Percentiles rank a stretch among this genome's conserved stretches.
phyloP scores from a whole-genome alignment of 2,888 invertebrate species.

The Chironomus riparius region DNA sequence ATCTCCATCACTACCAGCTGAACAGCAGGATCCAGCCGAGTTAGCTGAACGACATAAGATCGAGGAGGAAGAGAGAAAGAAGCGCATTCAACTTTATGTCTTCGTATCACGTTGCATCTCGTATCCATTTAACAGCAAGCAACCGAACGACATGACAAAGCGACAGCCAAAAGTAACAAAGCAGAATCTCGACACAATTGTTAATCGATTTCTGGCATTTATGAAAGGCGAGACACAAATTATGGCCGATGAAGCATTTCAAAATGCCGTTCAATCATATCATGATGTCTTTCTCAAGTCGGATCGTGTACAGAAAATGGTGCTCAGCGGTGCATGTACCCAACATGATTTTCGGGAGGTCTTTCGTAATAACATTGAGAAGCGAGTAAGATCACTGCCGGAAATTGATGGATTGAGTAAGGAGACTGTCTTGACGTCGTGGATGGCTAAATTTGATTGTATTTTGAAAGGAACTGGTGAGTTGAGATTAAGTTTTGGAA shows the following conservation, averaged over 20 bases:
- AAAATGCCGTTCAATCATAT: constrained; percentile 95
- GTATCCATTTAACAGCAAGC: constrained; percentile 99
- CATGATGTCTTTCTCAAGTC: constrained; percentile 94
- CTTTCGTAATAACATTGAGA: constrained; percentile 95
- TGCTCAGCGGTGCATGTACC: constrained; percentile 94
- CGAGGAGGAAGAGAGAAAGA: constrained; percentile 92
- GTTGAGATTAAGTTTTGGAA: constrained; percentile 32
- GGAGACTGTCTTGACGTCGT: constrained; percentile 96
- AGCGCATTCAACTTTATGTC: constrained; percentile 91
- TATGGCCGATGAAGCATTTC: constrained; percentile 95
- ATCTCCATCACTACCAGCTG: constrained; percentile 84
- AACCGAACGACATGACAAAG: constrained; percentile 95
- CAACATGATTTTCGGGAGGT: constrained; percentile 99
- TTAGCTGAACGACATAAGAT: constrained; percentile 81
- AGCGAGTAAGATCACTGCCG: constrained; percentile 93
- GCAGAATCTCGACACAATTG: constrained; percentile 89
- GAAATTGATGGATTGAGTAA: constrained; percentile 99
- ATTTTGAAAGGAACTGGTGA: constrained; percentile 79
- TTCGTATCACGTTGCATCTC: constrained; percentile 96
- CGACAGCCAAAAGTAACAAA: constrained; percentile 93
- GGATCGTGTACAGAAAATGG: constrained; percentile 93
- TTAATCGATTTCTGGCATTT: constrained; percentile 90
- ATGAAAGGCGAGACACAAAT: constrained; percentile 98
- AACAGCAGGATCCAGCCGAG: constrained; percentile 37
- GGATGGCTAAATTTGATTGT: constrained; percentile 99